These are phyloP conservation scores for Ricordea florida DNA, from an alignment of 92 coral and sea anemone species.

Conservation along the genomic window DNA sequence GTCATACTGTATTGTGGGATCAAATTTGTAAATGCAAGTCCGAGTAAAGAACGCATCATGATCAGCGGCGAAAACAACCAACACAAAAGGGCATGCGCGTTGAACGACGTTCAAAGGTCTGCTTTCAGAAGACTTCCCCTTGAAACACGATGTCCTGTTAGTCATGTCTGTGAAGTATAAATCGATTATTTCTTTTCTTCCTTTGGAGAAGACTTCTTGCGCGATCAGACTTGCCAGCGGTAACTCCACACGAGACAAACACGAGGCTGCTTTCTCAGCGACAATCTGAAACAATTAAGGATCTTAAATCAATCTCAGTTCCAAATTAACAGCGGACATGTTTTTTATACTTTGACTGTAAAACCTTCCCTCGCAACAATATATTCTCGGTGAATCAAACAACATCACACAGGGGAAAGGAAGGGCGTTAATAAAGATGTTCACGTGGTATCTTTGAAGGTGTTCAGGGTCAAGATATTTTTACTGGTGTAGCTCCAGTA, in stretches of 20 bases:
- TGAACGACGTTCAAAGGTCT: constrained; percentile 16
- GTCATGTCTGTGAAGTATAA: background rate
- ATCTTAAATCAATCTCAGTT: too few species aligned
- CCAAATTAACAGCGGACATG: too few species aligned
- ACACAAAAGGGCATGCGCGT: constrained; percentile 70
- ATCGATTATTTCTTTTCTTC: constrained; percentile 9
- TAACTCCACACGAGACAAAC: constrained; percentile 51
- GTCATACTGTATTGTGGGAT: constrained; percentile 3
- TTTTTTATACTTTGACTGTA: too few species aligned
- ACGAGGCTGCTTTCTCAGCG: background rate
- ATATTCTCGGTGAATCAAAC: too few species aligned
- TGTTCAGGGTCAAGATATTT: too few species aligned
- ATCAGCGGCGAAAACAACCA: constrained; percentile 13
- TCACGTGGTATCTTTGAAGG: too few species aligned
- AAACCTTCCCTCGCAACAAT: too few species aligned
- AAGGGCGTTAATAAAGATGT: too few species aligned
- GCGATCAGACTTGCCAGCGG: constrained; percentile 53
- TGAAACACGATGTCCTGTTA: constrained; percentile 18
- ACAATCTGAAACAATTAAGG: constrained; percentile 23
- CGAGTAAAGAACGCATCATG: constrained; percentile 13
- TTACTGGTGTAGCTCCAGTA: too few species aligned
- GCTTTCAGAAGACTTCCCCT: background rate
- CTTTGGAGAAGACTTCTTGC: constrained; percentile 30
- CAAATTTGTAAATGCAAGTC: constrained; percentile 16
- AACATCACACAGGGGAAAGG: too few species aligned